Base-by-base conservation (phyloP, 2,888 invertebrate species). In the Odontomyia ornata region DNA sequence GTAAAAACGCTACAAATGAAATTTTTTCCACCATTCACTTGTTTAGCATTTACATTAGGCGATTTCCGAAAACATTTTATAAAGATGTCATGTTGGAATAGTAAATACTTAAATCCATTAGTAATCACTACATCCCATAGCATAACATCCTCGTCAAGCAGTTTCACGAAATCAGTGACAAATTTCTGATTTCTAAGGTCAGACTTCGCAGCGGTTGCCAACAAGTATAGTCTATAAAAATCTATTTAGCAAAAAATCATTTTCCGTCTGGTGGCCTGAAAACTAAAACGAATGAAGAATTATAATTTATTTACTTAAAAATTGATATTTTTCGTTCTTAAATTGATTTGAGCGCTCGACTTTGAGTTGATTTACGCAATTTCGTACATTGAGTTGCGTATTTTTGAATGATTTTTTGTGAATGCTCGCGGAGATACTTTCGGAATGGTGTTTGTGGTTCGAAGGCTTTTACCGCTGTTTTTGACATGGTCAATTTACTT, bases 111-210 rank as follows among this genome's bases (percentile, higher is more conserved):
- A 52, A 52, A n/a, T 52, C 52, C 18, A 52, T 52, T 52, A 52
- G 52, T 15, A 52, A 52, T 52, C 52, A 52, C 52, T 52, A n/a
- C 15, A 15, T 15, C 52, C 52, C 15, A 7, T 52, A 4, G 52
- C 4, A 52, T 9, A 11, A 18, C 18, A 18, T 18, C 11, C 25
- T 5, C 13, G 25, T 18, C 11, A 25, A 23, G 18, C 67, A 67
- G 9, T 67, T 67, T 23, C 13, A 21, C 5, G 43, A 67, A 67
- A 67, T 67, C 7, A 43, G 15, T 67, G 67, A 67, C 67, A 67
- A 46, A 67, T 67, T 67, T 43, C 43, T 9, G n/a, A 60, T 64
- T 46, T 18, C 15, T 67, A 67, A 67, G 67, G 67, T 67, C 67
- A 64, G 11, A 67, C 21, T 21, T 43, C 36, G 25, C 2, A 43